Evolutionary conservation across 92 coral and sea anemone species (phyloP), one percentile per base, ranked within the genome.

Genomic region (Heteractis magnifica): DNA sequence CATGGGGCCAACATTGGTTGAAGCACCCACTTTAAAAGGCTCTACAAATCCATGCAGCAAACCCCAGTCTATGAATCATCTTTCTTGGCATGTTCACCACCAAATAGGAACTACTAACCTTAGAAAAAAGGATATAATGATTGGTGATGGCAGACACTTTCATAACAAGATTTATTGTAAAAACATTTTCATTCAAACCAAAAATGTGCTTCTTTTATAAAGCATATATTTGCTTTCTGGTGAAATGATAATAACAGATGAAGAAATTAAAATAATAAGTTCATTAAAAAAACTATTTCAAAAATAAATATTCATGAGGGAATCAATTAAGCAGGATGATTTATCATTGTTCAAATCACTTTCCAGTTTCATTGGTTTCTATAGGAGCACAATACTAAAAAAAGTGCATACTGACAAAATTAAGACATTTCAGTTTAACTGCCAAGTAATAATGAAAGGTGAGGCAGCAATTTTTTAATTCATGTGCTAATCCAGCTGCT

Each of bases 1-100:
- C 99, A 97, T 97, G 86, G 90, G 79, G 91, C 85, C 79, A 88
- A 82, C 80, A 81, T 80, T 83, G 26, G 77, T 81, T 75, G 84
- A 71, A 72, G 84, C 87, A 62, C 74, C 82, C 77, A 62, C 91
- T 91, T 87, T 83, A 78, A 79, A 34, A 71, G 70, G 77, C 59
- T 77, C 81, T 60, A 68, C 82, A 77, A 77, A 34, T 14, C 52
- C 75, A 23, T 51, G 50, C 26, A 53, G 77, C 49, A 6, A 68
- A 53, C 52, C 56, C 21, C 71, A 51, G 75, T 48, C 75, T 49
- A 80, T 64, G 51, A 78, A 52, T 52, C 74, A 74, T 81, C 56
- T 44, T 75, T 50, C 65, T 81, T 8, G 76, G 75, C 83, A 65
- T 65, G 79, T 56, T 49, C 76, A 65, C 82, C 74, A 49, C 83